Percentiles rank a stretch among this genome's conserved stretches.
Evolutionary conservation across 2,888 invertebrate species (phyloP).

Genomic region (Philhelius pedissequus): DNA sequence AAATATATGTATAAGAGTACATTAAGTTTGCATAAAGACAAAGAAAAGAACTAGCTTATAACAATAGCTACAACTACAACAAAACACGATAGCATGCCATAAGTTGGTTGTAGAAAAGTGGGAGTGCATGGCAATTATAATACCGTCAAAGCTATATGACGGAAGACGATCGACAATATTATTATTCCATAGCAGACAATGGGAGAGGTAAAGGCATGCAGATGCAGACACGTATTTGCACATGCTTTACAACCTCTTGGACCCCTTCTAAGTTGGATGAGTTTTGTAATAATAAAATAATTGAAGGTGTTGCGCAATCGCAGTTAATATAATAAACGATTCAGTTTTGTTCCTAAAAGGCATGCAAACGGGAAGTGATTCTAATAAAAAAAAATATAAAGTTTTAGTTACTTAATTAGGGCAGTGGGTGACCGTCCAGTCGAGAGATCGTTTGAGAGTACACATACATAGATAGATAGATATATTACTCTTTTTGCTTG

Average conservation of each 20-base stretch:
- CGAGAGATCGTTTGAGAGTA: background rate
- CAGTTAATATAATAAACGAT: slow-evolving; percentile 22
- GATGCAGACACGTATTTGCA: slow-evolving; percentile 54
- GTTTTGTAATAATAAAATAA: slow-evolving; percentile 20
- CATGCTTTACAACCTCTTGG: slow-evolving; percentile 12
- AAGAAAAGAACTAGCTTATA: background rate
- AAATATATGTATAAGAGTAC: background rate
- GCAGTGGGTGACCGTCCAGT: slow-evolving; percentile 44
- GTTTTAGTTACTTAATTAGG: slow-evolving; percentile 31
- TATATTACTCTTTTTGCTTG: background rate
- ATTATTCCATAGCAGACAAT: slow-evolving; percentile 6
- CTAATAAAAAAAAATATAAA: slow-evolving; percentile 6
- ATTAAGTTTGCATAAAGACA: background rate
- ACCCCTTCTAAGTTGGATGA: background rate
- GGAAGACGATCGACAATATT: slow-evolving; percentile 21
- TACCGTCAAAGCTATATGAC: slow-evolving; percentile 24
- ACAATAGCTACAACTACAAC: background rate
- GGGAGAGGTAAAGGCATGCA: background rate
- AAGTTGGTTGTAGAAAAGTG: slow-evolving; percentile 21
- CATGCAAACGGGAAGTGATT: slow-evolving; percentile 31
- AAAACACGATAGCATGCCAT: slow-evolving; percentile 23
- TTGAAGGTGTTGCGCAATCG: slow-evolving; percentile 58
- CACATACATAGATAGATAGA: too few species aligned
- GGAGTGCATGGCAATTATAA: slow-evolving; percentile 44
- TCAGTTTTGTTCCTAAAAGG: slow-evolving; percentile 25